Conservation (phyloP, 1,140 invertebrate genomes). For the Pentalonia nigronervosa region DNA sequence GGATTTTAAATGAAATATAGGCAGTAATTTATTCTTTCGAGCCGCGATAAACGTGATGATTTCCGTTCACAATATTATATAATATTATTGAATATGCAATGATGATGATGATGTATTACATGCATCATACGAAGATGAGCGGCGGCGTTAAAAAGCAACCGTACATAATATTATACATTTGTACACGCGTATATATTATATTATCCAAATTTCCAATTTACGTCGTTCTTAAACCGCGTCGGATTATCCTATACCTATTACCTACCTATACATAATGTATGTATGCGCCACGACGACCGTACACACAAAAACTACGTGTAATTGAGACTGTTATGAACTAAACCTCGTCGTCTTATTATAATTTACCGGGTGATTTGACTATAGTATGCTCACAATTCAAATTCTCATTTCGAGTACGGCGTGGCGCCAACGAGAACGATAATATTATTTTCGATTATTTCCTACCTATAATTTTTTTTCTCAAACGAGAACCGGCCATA, state of each 20-base stretch:
- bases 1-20: constrained; percentile 12
- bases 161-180: neutral
- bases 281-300: no score
- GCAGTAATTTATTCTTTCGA: neutral
- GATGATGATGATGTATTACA: neutral
- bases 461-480: neutral
- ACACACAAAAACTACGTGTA: neutral
- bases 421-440: neutral
- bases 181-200: neutral
- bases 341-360: neutral
- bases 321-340: neutral
- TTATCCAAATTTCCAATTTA: neutral
- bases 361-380: neutral
- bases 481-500: neutral
- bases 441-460: neutral
- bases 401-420: neutral
- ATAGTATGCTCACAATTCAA: neutral
- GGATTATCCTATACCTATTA: neutral
- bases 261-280: neutral
- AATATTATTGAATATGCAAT: neutral
- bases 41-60: neutral
- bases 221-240: neutral
- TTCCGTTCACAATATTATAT: neutral
- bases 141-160: neutral
- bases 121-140: neutral